Conservation (phyloP, 1,140 invertebrate genomes). For the Prorops nasuta region DNA sequence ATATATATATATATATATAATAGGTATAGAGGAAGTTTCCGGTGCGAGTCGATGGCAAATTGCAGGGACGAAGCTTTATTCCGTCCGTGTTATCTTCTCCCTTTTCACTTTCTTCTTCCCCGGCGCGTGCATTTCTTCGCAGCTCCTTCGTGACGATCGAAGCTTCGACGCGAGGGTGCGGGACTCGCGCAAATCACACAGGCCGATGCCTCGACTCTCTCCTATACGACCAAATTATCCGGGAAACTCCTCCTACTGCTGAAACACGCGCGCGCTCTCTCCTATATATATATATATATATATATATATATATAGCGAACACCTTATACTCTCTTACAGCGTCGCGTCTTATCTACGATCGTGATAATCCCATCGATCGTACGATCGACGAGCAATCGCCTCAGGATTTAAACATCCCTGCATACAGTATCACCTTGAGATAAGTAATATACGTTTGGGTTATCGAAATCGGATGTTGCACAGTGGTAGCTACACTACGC, state of each 20-base stretch:
- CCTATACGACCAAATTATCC: slow-evolving; percentile 36
- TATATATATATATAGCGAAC: too few relatives aligned
- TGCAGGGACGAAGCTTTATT: slow-evolving; percentile 26
- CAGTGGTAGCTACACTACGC: too few relatives aligned
- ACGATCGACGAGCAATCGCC: slow-evolving; percentile 14
- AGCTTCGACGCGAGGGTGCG: too few relatives aligned
- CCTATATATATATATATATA: too few relatives aligned
- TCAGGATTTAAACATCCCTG: slow-evolving; percentile 12
- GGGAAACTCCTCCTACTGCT: slow-evolving; percentile 35
- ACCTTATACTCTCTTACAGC: too few relatives aligned
- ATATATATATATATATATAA: too few relatives aligned
- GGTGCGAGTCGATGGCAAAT: slow-evolving; percentile 38
- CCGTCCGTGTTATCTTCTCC: not conserved
- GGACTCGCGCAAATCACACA: slow-evolving; percentile 37
- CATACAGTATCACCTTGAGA: not conserved
- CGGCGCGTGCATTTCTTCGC: not conserved
- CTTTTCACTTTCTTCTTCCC: not conserved
- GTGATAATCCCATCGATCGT: slow-evolving; percentile 21
- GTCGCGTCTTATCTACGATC: too few relatives aligned
- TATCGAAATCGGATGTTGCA: not conserved
- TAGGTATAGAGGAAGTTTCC: too few relatives aligned
- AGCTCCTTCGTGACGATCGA: too few relatives aligned
- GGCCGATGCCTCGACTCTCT: slow-evolving; percentile 21
- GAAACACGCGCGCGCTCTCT: too few relatives aligned
- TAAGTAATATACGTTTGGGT: not conserved